A percentile compares a stretch with the other conserved stretches of the same genome.
Conservation (phyloP, 1,140 invertebrate species). For the Leptopilina clavipes region DNA sequence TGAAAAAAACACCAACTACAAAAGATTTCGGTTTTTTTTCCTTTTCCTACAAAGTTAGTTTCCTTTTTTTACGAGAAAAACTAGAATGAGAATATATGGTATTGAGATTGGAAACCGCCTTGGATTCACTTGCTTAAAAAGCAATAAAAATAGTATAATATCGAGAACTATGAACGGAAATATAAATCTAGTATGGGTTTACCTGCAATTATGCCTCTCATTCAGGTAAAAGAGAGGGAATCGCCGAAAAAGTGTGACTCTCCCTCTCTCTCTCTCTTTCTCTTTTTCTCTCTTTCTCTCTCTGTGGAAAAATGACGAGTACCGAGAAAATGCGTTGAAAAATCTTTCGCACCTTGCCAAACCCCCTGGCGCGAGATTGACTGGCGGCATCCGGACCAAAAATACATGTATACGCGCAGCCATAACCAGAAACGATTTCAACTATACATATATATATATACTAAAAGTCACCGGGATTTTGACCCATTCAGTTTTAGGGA, state of each 20-base stretch:
- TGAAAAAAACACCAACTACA: background rate
- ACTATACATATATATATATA: background rate
- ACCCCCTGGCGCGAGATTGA: slow-evolving; percentile 50
- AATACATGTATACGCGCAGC: slow-evolving; percentile 34
- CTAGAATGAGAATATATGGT: background rate
- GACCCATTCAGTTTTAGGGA: slow-evolving; percentile 20
- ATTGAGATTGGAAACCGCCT: background rate
- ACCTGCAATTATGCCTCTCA: slow-evolving; percentile 60
- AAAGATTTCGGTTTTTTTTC: background rate
- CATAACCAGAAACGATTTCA: background rate
- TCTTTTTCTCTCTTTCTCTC: no score
- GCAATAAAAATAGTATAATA: slow-evolving; percentile 12
- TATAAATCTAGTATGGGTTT: slow-evolving; percentile 61
- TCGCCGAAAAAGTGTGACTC: slow-evolving; percentile 34
- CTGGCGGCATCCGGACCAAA: slow-evolving; percentile 47
- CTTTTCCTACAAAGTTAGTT: background rate
- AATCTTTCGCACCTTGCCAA: slow-evolving; percentile 56
- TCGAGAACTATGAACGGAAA: slow-evolving; percentile 54
- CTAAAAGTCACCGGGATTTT: slow-evolving; percentile 6
- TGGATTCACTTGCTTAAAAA: slow-evolving; percentile 15
- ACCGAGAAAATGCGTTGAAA: slow-evolving; percentile 44
- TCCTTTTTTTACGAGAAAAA: background rate
- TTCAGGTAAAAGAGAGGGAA: slow-evolving; percentile 51
- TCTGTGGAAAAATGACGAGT: slow-evolving; percentile 37
- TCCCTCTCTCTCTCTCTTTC: no score